Evolutionary conservation across 2,888 invertebrate species (phyloP).

Genomic region (Andrena haemorrhoa): DNA sequence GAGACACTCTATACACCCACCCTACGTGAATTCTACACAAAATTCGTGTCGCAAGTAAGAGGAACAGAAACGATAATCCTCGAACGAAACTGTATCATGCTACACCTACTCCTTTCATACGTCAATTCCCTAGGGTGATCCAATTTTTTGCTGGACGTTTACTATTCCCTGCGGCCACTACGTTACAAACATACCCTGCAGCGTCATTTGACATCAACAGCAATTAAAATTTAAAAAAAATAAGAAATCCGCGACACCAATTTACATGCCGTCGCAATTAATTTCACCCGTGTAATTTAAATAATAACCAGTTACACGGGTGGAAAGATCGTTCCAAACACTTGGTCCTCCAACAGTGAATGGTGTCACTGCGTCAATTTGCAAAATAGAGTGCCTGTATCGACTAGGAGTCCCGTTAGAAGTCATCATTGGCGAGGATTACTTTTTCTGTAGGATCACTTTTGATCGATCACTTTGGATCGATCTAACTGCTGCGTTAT

Average conservation of each 20-base stretch:
- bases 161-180: constrained; percentile 24
- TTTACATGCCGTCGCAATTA: constrained; percentile 16
- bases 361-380: neutral
- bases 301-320: constrained; percentile 13
- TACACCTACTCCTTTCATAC: constrained; percentile 40
- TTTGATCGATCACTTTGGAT: constrained; percentile 2
- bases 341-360: neutral
- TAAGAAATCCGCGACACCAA: neutral
- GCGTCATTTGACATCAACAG: constrained; percentile 5
- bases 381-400: neutral
- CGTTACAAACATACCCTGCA: constrained; percentile 23
- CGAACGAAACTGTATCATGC: neutral
- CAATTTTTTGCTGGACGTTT: constrained; percentile 26
- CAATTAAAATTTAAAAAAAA: constrained; percentile 37
- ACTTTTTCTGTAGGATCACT: neutral
- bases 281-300: constrained; percentile 22
- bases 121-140: constrained; percentile 40
- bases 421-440: neutral
- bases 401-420: neutral
- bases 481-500: neutral
- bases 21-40: neutral
- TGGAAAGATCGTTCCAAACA: neutral
- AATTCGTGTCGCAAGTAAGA: neutral
- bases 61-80: neutral
- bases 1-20: too few species aligned